These are phyloP conservation scores for Drosophila willistoni DNA, from an alignment of 1,140 invertebrate genomes.

Conservation along the genomic window DNA sequence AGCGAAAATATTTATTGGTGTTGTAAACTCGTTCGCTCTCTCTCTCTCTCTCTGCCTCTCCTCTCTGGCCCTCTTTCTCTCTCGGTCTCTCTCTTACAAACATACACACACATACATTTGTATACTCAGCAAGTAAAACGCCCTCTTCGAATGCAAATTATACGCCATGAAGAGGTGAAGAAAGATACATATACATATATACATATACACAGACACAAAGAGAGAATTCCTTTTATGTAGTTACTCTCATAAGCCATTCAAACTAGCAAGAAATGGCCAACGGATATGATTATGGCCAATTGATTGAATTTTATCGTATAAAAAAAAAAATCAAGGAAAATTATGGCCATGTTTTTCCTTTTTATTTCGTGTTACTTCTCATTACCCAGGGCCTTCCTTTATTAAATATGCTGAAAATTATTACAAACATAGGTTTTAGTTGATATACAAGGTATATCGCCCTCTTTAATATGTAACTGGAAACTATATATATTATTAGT, in stretches of 20 bases:
- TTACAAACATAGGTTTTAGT: no score
- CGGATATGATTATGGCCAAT: slow-evolving; percentile 64
- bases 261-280: slow-evolving; percentile 24
- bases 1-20: slow-evolving; percentile 78
- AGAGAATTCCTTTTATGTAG: slow-evolving; percentile 49
- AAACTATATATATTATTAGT: no score
- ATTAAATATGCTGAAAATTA: no score
- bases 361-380: slow-evolving; percentile 9
- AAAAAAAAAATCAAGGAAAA: slow-evolving; percentile 23
- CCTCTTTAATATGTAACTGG: no score
- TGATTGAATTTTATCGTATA: slow-evolving; percentile 31
- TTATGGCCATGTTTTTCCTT: slow-evolving; percentile 48
- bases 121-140: slow-evolving; percentile 42
- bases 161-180: slow-evolving; percentile 38
- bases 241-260: slow-evolving; percentile 46
- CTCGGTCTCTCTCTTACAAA: not conserved
- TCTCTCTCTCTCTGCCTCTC: slow-evolving; percentile 31
- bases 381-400: no score
- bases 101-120: slow-evolving; percentile 18
- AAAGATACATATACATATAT: slow-evolving; percentile 25
- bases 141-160: slow-evolving; percentile 77
- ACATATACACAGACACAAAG: slow-evolving; percentile 18
- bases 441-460: no score
- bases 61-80: slow-evolving; percentile 66
- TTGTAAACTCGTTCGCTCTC: slow-evolving; percentile 34